Evolutionary conservation across 2,888 invertebrate genomes (phyloP).

Genomic region (Formica aserva): DNA sequence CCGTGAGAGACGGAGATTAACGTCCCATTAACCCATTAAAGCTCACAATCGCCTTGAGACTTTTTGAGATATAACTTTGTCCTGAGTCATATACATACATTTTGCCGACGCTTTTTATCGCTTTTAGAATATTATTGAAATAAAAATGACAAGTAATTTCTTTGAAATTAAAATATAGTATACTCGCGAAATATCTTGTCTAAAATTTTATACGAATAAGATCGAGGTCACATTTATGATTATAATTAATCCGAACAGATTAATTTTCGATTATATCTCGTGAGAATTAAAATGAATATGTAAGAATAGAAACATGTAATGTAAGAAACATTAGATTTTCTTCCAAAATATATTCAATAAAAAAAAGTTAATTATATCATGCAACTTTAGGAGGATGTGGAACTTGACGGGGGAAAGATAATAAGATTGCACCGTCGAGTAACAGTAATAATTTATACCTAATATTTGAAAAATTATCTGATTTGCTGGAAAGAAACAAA

Average conservation of each 20-base stretch:
- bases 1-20: constrained; percentile 66
- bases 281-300: not conserved
- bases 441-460: not conserved
- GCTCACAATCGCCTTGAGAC: constrained; percentile 21
- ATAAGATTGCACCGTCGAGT: not conserved
- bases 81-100: not conserved
- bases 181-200: not conserved
- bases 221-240: not conserved
- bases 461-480: not conserved
- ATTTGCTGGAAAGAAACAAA: not conserved
- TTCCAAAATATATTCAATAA: not conserved
- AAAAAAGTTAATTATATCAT: not conserved
- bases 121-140: not conserved
- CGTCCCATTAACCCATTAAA: constrained; percentile 58
- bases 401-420: not conserved
- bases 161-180: not conserved
- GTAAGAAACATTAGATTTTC: not conserved
- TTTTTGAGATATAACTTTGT: not conserved
- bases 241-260: not conserved
- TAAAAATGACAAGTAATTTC: not conserved
- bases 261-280: not conserved
- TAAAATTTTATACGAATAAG: not conserved
- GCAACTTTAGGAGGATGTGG: not conserved
- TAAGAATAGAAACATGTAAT: not conserved
- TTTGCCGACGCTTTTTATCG: not conserved